Base-by-base conservation (phyloP, 30 jellyfish, hydroid and myxozoan species). In the Mastigias papua region DNA sequence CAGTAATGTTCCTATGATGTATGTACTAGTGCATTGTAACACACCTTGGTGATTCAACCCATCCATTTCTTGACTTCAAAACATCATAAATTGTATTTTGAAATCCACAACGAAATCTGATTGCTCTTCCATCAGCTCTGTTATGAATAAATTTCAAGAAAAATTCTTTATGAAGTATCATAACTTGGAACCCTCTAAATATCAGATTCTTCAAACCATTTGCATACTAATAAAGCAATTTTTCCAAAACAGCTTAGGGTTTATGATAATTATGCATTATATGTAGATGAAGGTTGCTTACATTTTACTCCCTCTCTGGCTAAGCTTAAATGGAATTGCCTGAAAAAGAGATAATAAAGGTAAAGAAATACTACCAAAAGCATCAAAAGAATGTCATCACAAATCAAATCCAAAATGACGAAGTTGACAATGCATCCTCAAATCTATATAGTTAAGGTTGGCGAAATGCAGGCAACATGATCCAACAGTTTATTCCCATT, bases 51-150 rank as follows among this genome's bases (percentile, higher is more conserved):
- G 94, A 80, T 85, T 94, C 98, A 10, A 72, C 72, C 98, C 98
- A 94, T 51, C 98, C 98, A 62, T 58, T 58, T 62, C 97, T 50
- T 34, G 93, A 35, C 32, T 83, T 81, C 50, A 94, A 87, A 34
- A 89, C 98, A 89, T 94, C 98, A 72, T 68, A 86, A 29, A 94
- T 94, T 48, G 98, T 94, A 78, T 94, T 94, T 60, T 94, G 98
- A 48, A 94, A 72, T 0, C 97, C 98, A 89, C 98, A 94, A 8
- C 97, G 88, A 58, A 82, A 94, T 28, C 86, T 69, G 3, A 94
- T 94, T 16, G 92, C 82, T 50, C 96, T 85, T 71, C 98, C 98
- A 76, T 94, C 98, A 23, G 91, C 76, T 0, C 90, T 78, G 72
- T 73, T 48, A 2, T 1, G 17, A 51, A 51, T 63, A 75, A 54